Evolutionary conservation across 2,113 vertebrate genomes (phyloP).

Genomic region (Anser cygnoides): DNA sequence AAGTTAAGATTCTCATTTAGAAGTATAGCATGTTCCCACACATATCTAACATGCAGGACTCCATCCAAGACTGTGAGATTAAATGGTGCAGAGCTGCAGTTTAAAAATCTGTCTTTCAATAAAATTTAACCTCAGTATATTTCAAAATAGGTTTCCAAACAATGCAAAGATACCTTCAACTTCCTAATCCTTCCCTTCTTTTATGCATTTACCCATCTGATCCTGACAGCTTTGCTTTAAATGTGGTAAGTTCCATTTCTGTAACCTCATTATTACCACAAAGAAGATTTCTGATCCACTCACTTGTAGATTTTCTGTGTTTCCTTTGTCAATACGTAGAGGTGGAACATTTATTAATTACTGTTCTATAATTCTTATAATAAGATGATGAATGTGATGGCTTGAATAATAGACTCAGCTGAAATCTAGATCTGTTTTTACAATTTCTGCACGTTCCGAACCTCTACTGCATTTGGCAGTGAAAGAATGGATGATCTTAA

Average conservation of each 20-base stretch:
- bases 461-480: background rate
- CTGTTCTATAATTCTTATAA: background rate
- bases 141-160: constrained; percentile 29
- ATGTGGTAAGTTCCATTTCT: background rate
- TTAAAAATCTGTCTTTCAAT: constrained; percentile 30
- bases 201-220: background rate
- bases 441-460: constrained; percentile 5
- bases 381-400: background rate
- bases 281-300: constrained; percentile 15
- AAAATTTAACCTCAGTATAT: background rate
- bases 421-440: background rate
- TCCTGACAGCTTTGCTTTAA: background rate
- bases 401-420: background rate
- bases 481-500: background rate
- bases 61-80: background rate
- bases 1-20: background rate
- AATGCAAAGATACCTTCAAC: background rate
- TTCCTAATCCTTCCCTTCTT: background rate
- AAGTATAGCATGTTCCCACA: background rate
- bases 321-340: background rate
- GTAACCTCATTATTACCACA: background rate
- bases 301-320: background rate
- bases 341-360: background rate
- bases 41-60: background rate
- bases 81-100: background rate